Evolutionary conservation across 2,113 vertebrate species (phyloP).

Genomic region (Diglossa brunneiventris): DNA sequence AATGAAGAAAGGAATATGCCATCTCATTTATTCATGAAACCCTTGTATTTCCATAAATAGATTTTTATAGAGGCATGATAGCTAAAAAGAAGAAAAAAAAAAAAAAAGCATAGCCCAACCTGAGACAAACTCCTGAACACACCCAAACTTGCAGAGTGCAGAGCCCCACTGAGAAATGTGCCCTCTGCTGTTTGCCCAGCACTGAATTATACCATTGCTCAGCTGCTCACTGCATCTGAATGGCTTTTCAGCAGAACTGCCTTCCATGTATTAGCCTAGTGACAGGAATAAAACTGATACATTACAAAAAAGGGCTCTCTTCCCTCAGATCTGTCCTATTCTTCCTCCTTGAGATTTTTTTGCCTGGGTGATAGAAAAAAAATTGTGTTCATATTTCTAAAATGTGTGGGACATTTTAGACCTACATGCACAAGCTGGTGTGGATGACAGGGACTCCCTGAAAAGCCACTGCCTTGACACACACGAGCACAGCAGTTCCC

Average conservation of each 20-base stretch:
- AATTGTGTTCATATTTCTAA: background rate
- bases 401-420: background rate
- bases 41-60: constrained; percentile 34
- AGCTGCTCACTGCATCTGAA: background rate
- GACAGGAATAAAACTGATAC: background rate
- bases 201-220: background rate
- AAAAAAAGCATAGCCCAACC: background rate
- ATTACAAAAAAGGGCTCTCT: background rate
- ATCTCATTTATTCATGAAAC: constrained; percentile 52
- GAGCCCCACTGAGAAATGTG: background rate
- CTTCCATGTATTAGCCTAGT: background rate
- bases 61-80: background rate
- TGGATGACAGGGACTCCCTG: background rate
- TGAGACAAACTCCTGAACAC: background rate
- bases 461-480: accelerated
- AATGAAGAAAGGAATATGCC: constrained; percentile 55
- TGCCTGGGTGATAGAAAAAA: background rate
- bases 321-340: background rate
- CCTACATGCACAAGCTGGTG: background rate
- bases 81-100: background rate
- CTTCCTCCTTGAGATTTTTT: background rate
- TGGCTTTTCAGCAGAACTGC: background rate
- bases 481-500: accelerated
- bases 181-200: background rate
- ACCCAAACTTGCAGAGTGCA: background rate